Base-by-base conservation (phyloP, 2,888 invertebrate genomes). In the Acleris cristana region DNA sequence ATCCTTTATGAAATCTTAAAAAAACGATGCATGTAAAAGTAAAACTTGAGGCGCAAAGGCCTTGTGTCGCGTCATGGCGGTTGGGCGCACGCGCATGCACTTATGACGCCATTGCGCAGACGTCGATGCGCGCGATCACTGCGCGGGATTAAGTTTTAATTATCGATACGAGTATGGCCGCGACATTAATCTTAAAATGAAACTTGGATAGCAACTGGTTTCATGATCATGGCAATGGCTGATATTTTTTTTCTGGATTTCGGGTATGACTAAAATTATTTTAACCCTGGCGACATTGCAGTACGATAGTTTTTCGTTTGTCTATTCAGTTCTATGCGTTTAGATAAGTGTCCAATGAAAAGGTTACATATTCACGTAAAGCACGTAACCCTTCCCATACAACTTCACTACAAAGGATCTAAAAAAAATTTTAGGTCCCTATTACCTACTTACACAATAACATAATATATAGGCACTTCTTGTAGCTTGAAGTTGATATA, bases 91-190 rank as follows among this genome's bases (percentile, higher is more conserved):
- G 54, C 70, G 72, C 65, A 63, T 69, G 59, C 71, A 72, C 74
- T 72, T 75, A 6, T 26, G 6, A 26, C 7, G 75, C 75, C 67
- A 73, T 78, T 78, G 74, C 74, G 69, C 70, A 64, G 48, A 66
- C 54, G 69, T 55, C 55, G 56, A 40, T 40, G 40, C 40, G 40
- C 58, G 55, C 60, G 64, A 68, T 61, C 40, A 40, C 40, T 14
- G 40, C 14, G 40, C 40, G 40, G 74, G 76, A 72, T 60, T 72
- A 70, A 65, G 71, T 69, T 73, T 74, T 72, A 71, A 77, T 71
- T 74, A 75, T 76, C 71, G 62, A 40, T 40, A 40, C 3, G 3
- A 14, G 72, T 72, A 70, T 73, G 75, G 73, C 73, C 71, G 72
- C 69, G 67, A 74, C 72, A 73, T 69, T 72, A 74, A 74, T 74